Evolutionary conservation across 2,888 invertebrate species (phyloP).

Genomic region (Tachina lurida): DNA sequence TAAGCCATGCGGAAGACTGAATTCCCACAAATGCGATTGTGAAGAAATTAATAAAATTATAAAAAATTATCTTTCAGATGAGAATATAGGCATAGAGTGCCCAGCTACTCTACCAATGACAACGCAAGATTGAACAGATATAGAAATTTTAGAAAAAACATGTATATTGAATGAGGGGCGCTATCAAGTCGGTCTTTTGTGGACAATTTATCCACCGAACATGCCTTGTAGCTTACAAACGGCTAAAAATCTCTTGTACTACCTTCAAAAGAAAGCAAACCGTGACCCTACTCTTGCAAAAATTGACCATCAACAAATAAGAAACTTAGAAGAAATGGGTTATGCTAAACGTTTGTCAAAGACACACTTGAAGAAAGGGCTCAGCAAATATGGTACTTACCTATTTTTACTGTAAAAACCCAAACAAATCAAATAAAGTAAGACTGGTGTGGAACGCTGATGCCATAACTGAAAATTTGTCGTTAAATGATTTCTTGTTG

Average conservation of each 20-base stretch:
- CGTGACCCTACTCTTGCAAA: constrained; percentile 1
- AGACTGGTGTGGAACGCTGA: too few species aligned
- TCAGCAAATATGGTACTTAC: too few species aligned
- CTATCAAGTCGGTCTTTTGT: constrained; percentile 51
- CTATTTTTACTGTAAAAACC: too few species aligned
- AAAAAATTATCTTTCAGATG: constrained; percentile 33
- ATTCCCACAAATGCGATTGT: constrained; percentile 37
- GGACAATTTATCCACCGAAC: constrained; percentile 26
- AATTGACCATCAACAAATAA: constrained; percentile 54
- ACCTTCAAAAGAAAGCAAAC: constrained; percentile 34
- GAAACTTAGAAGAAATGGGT: constrained; percentile 46
- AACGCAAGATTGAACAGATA: constrained; percentile 24
- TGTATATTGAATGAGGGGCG: constrained; percentile 16
- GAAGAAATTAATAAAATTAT: constrained; percentile 23
- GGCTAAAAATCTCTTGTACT: constrained; percentile 26
- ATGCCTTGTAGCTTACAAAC: constrained; percentile 51
- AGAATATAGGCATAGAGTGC: constrained; percentile 14
- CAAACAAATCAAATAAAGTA: too few species aligned
- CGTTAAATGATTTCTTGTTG: too few species aligned
- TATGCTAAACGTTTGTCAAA: constrained; percentile 48
- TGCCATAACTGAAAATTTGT: too few species aligned
- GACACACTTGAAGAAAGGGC: too few species aligned
- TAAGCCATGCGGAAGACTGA: neutral
- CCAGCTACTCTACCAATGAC: neutral
- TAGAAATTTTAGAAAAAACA: constrained; percentile 35